Conservation (phyloP, 2,797 vertebrate species). For the Scarus forsteni region DNA sequence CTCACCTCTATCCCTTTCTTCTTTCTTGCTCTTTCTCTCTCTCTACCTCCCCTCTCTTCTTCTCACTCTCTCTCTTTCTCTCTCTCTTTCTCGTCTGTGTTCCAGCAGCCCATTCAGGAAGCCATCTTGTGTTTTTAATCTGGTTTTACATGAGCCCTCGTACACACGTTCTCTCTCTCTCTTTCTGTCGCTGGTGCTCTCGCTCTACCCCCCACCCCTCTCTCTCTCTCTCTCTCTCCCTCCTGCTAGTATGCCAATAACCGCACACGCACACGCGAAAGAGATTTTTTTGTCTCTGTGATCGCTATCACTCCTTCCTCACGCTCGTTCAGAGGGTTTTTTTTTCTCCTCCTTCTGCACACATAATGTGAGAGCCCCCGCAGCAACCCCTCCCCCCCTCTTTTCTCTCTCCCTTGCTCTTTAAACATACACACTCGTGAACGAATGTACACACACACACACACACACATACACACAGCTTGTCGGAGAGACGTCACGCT, state of each 20-base stretch:
- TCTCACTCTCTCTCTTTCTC: constrained; percentile 68
- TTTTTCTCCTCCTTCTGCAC: constrained; percentile 65
- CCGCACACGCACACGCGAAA: constrained; percentile 35
- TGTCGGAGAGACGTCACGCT: constrained; percentile 81
- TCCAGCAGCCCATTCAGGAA: constrained; percentile 88
- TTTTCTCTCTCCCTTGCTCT: constrained; percentile 7
- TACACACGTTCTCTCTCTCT: constrained; percentile 78
- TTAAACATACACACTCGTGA: constrained; percentile 64
- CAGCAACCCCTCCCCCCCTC: constrained; percentile 25
- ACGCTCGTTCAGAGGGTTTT: constrained; percentile 43
- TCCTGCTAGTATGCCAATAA: constrained; percentile 75
- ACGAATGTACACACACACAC: constrained; percentile 56
- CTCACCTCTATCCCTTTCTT: constrained; percentile 67
- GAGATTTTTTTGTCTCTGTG: constrained; percentile 68
- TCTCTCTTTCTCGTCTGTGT: constrained; percentile 74
- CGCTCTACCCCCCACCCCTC: constrained; percentile 51
- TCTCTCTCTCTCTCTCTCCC: constrained; percentile 58
- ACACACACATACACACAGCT: constrained; percentile 57
- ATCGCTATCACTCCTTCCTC: constrained; percentile 78
- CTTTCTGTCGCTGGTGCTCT: constrained; percentile 56
- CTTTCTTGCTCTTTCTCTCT: constrained; percentile 43
- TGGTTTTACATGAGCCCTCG: constrained; percentile 85
- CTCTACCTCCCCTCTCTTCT: constrained; percentile 66
- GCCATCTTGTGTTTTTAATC: constrained; percentile 91
- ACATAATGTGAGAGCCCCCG: constrained; percentile 73